phyloP scores from a whole-genome alignment of 2,888 invertebrate genomes.

The Chromoteleia sp. region DNA sequence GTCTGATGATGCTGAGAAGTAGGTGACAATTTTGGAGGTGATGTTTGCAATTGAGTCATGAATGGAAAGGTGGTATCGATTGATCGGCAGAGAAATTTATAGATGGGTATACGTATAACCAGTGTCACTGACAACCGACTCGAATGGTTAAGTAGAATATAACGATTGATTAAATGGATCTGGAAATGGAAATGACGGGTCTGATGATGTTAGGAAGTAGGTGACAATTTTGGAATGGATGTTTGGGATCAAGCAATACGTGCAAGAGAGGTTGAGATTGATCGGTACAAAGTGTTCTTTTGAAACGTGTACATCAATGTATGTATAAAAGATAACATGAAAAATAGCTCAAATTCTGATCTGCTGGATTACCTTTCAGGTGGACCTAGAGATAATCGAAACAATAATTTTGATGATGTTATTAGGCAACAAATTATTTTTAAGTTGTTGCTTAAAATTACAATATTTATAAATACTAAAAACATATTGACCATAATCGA shows the following conservation, averaged over 20 bases:
- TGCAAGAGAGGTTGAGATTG: slow-evolving; percentile 37
- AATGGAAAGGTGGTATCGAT: slow-evolving; percentile 46
- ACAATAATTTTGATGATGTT: slow-evolving; percentile 17
- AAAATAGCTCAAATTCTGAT: background rate
- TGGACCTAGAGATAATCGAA: slow-evolving; percentile 5
- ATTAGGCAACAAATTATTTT: no score
- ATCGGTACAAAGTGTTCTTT: background rate
- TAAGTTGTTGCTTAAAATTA: no score
- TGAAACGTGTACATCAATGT: slow-evolving; percentile 10
- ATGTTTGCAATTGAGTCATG: slow-evolving; percentile 31
- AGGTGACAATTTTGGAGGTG: slow-evolving; percentile 44
- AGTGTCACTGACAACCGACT: slow-evolving; percentile 27
- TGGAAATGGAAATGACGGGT: slow-evolving; percentile 25
- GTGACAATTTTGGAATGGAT: slow-evolving; percentile 30
- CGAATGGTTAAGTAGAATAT: slow-evolving; percentile 25
- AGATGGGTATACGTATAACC: slow-evolving; percentile 8
- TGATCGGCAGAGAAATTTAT: slow-evolving; percentile 18
- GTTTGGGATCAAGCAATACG: slow-evolving; percentile 31
- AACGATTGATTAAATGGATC: slow-evolving; percentile 21
- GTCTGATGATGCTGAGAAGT: slow-evolving; percentile 36
- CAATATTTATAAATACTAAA: no score
- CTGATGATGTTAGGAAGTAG: slow-evolving; percentile 47
- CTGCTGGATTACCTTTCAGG: slow-evolving; percentile 7
- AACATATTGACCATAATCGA: no score
- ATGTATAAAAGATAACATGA: background rate